These are phyloP conservation scores for Carassius auratus DNA, from an alignment of 2,113 vertebrate genomes.

Conservation along the genomic window DNA sequence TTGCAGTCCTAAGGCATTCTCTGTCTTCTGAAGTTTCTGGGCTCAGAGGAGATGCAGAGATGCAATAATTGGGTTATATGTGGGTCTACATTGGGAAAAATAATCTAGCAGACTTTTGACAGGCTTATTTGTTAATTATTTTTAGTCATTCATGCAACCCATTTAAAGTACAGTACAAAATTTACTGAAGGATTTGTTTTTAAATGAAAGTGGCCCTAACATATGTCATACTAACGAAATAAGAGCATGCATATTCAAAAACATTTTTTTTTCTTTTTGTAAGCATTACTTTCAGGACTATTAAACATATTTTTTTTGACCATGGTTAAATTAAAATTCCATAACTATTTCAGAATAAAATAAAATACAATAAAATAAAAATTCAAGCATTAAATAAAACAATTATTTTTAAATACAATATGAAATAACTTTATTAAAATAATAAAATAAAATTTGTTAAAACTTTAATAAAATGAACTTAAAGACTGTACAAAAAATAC, in stretches of 20 bases:
- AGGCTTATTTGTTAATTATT: neutral
- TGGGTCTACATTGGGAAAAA: neutral
- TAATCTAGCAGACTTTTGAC: neutral
- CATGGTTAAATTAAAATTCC: too few relatives aligned
- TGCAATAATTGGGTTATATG: neutral
- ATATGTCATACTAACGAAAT: neutral
- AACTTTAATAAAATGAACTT: too few relatives aligned
- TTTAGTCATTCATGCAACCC: neutral
- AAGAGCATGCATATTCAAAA: neutral
- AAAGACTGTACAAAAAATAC: too few relatives aligned
- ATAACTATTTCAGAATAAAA: too few relatives aligned
- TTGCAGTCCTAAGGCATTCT: neutral
- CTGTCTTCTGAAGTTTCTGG: neutral
- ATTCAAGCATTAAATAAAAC: too few relatives aligned
- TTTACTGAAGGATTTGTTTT: neutral
- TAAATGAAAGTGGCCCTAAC: neutral
- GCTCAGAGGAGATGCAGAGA: neutral
- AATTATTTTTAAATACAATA: too few relatives aligned
- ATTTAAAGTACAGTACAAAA: neutral
- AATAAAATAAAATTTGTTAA: neutral
- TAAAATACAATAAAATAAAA: too few relatives aligned
- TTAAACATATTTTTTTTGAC: neutral
- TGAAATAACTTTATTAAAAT: too few relatives aligned
- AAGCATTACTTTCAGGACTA: neutral
- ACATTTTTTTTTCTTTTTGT: too few relatives aligned